Evolutionary conservation across 1,140 invertebrate genomes (phyloP).

Genomic region (Drosophila oshimai): DNA sequence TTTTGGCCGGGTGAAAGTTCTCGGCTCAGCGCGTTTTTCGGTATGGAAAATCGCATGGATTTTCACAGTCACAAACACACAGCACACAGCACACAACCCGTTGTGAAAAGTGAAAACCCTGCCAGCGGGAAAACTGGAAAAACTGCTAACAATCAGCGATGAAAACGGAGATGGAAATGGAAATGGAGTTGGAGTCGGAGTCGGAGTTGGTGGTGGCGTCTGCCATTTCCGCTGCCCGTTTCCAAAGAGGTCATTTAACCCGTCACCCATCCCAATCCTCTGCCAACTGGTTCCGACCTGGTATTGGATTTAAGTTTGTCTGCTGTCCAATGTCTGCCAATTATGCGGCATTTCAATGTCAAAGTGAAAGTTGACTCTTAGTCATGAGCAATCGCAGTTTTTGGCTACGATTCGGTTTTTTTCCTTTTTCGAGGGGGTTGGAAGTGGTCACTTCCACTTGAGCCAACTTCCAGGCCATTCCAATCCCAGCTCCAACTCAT

Average conservation of each 20-base stretch:
- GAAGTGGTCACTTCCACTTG: slow-evolving; percentile 55
- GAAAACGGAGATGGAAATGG: slow-evolving; percentile 9
- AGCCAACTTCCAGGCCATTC: slow-evolving; percentile 33
- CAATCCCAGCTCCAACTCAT: slow-evolving; percentile 53
- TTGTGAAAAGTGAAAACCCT: slow-evolving; percentile 79
- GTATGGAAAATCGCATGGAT: slow-evolving; percentile 58
- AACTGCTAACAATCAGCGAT: slow-evolving; percentile 37
- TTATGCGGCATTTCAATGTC: slow-evolving; percentile 80
- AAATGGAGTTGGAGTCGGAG: neutral
- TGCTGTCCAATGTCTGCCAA: slow-evolving; percentile 67
- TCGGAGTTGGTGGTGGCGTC: slow-evolving; percentile 17
- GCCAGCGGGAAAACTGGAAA: slow-evolving; percentile 65
- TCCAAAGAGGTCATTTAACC: slow-evolving; percentile 70
- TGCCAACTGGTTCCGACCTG: slow-evolving; percentile 4
- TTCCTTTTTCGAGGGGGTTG: slow-evolving; percentile 3
- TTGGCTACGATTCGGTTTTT: slow-evolving; percentile 44
- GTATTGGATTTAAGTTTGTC: slow-evolving; percentile 8
- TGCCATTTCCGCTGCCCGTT: slow-evolving; percentile 60
- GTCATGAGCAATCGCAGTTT: slow-evolving; percentile 43
- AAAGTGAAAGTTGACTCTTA: slow-evolving; percentile 82
- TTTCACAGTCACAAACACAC: slow-evolving; percentile 21
- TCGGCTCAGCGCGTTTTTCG: slow-evolving; percentile 19
- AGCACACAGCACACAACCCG: slow-evolving; percentile 23
- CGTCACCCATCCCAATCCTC: slow-evolving; percentile 24
- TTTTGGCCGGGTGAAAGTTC: slow-evolving; percentile 64